These are phyloP conservation scores for Linnaemya vulpina DNA, from an alignment of 2,888 invertebrate genomes.

Conservation along the genomic window DNA sequence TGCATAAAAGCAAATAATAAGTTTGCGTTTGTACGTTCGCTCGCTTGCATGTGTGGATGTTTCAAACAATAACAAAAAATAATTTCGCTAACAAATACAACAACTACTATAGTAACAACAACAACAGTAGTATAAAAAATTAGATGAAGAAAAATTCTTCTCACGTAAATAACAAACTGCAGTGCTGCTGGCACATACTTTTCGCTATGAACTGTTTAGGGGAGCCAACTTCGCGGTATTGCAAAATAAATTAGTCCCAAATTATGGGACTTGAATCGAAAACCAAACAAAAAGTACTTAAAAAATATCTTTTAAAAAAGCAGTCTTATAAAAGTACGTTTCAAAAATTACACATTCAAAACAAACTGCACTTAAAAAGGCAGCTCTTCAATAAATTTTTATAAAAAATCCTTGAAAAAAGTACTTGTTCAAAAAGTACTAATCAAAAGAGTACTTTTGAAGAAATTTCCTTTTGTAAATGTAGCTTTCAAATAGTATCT, in stretches of 20 bases:
- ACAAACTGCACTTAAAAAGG: too few species aligned
- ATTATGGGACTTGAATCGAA: neutral
- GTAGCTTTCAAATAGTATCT: too few species aligned
- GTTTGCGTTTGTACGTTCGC: constrained; percentile 33
- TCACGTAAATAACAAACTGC: constrained; percentile 64
- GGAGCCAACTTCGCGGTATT: neutral
- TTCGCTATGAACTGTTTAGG: neutral
- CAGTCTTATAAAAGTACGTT: too few species aligned
- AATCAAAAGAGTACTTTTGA: too few species aligned
- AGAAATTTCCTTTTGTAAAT: too few species aligned
- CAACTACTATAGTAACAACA: neutral
- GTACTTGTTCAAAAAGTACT: too few species aligned
- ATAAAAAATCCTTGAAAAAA: too few species aligned
- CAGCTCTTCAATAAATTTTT: too few species aligned
- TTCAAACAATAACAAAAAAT: constrained; percentile 23
- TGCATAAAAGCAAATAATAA: constrained; percentile 27
- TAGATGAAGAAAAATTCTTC: constrained; percentile 53
- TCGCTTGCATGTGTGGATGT: constrained; percentile 24
- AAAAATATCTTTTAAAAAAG: too few species aligned
- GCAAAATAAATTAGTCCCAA: neutral
- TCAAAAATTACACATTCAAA: too few species aligned
- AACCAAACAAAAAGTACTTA: too few species aligned
- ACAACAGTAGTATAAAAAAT: constrained; percentile 14
- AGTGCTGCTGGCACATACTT: constrained; percentile 42
- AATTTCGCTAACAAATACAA: constrained; percentile 2